These are phyloP conservation scores for Drosophila virilis DNA, from an alignment of 1,140 invertebrate species.

Conservation along the genomic window DNA sequence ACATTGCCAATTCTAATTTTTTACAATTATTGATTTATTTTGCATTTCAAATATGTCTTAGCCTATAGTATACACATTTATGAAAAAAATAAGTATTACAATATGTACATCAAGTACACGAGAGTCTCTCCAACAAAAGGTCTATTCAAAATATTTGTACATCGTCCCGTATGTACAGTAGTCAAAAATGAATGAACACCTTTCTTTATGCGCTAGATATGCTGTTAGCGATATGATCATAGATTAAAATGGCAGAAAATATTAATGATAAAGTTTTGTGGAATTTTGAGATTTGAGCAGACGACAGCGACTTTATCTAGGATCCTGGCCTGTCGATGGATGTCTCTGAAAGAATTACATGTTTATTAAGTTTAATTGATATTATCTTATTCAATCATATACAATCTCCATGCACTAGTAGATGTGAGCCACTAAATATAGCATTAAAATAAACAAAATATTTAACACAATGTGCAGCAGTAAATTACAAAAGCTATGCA, in stretches of 20 bases:
- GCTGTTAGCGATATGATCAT: slow-evolving; percentile 48
- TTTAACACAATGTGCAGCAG: slow-evolving; percentile 7
- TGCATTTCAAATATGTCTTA: slow-evolving; percentile 53
- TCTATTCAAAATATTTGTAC: slow-evolving; percentile 52
- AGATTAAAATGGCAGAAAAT: slow-evolving; percentile 72
- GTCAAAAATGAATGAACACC: slow-evolving; percentile 65
- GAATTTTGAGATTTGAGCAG: slow-evolving; percentile 73
- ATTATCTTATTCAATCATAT: background rate
- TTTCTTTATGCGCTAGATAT: slow-evolving; percentile 69
- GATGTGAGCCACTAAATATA: slow-evolving; percentile 1
- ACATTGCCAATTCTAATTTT: slow-evolving; percentile 8
- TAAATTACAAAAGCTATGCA: background rate
- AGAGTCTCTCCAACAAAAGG: slow-evolving; percentile 56
- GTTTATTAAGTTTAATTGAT: slow-evolving; percentile 33
- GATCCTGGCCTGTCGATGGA: slow-evolving; percentile 60
- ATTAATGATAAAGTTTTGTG: slow-evolving; percentile 59
- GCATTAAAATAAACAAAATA: slow-evolving; percentile 2
- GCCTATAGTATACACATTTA: slow-evolving; percentile 65
- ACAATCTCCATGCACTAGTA: slow-evolving; percentile 49
- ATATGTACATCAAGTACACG: slow-evolving; percentile 43
- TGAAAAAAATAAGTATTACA: slow-evolving; percentile 55
- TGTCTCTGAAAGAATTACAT: slow-evolving; percentile 67
- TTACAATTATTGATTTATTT: slow-evolving; percentile 57
- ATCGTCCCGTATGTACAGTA: slow-evolving; percentile 49
- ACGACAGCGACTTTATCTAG: slow-evolving; percentile 59